Conservation (phyloP, 2,797 vertebrate species). For the Ceryle rudis region DNA sequence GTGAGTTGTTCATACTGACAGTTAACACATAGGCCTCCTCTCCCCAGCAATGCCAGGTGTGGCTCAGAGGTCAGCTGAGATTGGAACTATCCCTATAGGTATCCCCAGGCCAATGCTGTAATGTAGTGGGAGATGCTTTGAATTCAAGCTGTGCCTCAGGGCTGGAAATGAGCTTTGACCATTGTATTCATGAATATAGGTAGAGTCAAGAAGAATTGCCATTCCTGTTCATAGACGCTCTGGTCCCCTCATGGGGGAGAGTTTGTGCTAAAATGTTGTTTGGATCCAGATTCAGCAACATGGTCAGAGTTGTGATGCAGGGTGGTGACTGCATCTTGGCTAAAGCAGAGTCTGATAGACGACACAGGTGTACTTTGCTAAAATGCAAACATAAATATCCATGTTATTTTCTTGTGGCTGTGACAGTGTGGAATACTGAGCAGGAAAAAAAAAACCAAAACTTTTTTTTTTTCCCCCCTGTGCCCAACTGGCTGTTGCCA, state of each 20-base stretch:
- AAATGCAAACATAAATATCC: neutral
- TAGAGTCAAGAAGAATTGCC: neutral
- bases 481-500: neutral
- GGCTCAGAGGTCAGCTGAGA: neutral
- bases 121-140: neutral
- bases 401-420: neutral
- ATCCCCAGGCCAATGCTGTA: neutral
- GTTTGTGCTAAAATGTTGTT: neutral
- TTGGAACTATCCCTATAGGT: fast-evolving
- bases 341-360: neutral
- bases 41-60: neutral
- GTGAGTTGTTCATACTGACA: neutral
- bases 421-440: neutral
- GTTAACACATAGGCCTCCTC: neutral
- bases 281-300: neutral
- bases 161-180: neutral
- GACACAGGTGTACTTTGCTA: neutral
- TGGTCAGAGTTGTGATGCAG: neutral
- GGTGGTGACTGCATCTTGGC: neutral
- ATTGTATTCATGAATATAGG: neutral
- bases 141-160: neutral
- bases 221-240: neutral
- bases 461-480: neutral
- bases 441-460: neutral
- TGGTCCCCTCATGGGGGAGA: neutral